Conservation (phyloP, 2,113 vertebrate genomes). For the Physeter macrocephalus region DNA sequence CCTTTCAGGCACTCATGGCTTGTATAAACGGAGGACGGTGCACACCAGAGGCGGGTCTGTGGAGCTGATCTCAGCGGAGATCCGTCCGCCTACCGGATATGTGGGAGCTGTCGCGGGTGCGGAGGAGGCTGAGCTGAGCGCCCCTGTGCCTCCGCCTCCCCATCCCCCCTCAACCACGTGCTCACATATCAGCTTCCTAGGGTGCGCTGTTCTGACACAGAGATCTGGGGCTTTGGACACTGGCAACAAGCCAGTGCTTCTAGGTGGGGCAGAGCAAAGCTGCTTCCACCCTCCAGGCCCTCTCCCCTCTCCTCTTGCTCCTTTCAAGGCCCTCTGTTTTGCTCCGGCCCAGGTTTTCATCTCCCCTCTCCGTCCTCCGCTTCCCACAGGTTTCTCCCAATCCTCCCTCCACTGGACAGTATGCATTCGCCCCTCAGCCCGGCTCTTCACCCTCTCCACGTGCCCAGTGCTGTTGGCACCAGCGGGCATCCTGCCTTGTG, state of each 20-base stretch:
- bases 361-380: neutral
- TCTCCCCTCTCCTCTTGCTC: no score
- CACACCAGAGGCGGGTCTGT: neutral
- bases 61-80: neutral
- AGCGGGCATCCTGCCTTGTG: accelerated
- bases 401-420: neutral
- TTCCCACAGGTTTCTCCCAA: neutral
- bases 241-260: neutral
- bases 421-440: neutral
- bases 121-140: accelerated
- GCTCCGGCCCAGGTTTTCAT: neutral
- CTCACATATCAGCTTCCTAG: neutral
- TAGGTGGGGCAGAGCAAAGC: neutral
- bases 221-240: neutral
- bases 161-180: accelerated
- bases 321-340: neutral
- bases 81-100: neutral
- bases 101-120: neutral
- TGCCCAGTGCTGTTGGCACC: no score
- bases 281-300: neutral
- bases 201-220: neutral
- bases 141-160: neutral
- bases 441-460: accelerated
- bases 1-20: neutral
- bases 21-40: neutral